These are phyloP conservation scores for Hypothenemus hampei DNA, from an alignment of 1,140 invertebrate genomes.

Conservation along the genomic window DNA sequence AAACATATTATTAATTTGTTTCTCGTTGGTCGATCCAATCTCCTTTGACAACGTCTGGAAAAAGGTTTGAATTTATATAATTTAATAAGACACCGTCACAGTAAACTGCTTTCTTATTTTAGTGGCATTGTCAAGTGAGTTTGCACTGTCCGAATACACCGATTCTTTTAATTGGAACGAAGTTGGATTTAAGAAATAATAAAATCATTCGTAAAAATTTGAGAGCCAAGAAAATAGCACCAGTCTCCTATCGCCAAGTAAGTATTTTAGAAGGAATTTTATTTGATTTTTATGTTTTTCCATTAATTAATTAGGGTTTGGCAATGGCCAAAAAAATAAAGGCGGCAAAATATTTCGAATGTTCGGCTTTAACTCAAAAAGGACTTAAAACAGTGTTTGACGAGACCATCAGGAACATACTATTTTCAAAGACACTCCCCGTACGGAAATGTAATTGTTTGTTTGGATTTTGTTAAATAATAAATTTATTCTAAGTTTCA, in stretches of 20 bases:
- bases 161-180: conserved; percentile 84
- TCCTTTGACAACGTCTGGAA: conserved; percentile 99
- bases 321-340: conserved; percentile 99
- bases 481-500: no score
- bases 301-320: conserved; percentile 84
- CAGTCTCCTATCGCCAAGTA: conserved; percentile 94
- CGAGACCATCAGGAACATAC: conserved; percentile 96
- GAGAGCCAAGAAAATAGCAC: conserved; percentile 94
- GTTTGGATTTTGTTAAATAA: no score
- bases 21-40: conserved; percentile 95
- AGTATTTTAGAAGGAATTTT: conserved; percentile 25
- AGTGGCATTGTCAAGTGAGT: conserved; percentile 88
- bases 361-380: conserved; percentile 96
- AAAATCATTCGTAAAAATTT: conserved; percentile 97
- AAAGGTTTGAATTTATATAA: conserved; percentile 45
- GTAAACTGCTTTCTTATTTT: conserved; percentile 32
- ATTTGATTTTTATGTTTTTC: conserved; percentile 14
- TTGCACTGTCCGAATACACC: conserved; percentile 87
- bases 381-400: conserved; percentile 99
- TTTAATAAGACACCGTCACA: background rate
- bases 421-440: conserved; percentile 81
- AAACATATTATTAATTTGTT: conserved; percentile 97
- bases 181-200: conserved; percentile 94
- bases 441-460: conserved; percentile 75
- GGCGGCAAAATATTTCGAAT: conserved; percentile 95